phyloP scores from a whole-genome alignment of 1,140 invertebrate genomes.

The Mamestra configurata region DNA sequence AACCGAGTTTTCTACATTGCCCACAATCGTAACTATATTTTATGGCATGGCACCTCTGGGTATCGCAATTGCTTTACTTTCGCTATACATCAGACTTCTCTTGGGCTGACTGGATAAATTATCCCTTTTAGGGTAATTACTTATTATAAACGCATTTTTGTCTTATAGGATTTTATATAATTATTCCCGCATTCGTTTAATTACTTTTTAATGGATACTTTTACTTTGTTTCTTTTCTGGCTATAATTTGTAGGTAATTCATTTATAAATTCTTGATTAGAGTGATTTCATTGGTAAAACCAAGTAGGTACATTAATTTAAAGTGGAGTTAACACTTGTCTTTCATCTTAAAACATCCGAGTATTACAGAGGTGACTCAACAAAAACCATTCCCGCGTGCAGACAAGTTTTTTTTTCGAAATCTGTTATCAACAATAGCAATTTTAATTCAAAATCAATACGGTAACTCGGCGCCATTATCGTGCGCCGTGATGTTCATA shows the following conservation, averaged over 20 bases:
- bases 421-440: neutral
- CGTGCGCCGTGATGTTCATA: constrained; percentile 3
- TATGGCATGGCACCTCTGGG: neutral
- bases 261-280: no score
- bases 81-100: neutral
- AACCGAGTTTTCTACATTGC: neutral
- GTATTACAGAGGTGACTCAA: no score
- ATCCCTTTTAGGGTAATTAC: neutral
- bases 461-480: neutral
- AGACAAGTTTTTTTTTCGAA: no score
- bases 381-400: no score
- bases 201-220: neutral
- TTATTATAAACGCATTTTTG: neutral
- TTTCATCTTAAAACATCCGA: no score
- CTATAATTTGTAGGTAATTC: no score
- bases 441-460: constrained; percentile 21
- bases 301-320: no score
- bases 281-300: no score
- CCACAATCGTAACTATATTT: neutral
- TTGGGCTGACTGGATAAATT: neutral
- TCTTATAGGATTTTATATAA: neutral
- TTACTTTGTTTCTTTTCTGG: no score
- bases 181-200: neutral
- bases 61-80: constrained; percentile 5
- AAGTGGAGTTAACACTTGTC: no score